These are phyloP conservation scores for Leiothrix lutea DNA, from an alignment of 2,113 vertebrate genomes.

Conservation along the genomic window DNA sequence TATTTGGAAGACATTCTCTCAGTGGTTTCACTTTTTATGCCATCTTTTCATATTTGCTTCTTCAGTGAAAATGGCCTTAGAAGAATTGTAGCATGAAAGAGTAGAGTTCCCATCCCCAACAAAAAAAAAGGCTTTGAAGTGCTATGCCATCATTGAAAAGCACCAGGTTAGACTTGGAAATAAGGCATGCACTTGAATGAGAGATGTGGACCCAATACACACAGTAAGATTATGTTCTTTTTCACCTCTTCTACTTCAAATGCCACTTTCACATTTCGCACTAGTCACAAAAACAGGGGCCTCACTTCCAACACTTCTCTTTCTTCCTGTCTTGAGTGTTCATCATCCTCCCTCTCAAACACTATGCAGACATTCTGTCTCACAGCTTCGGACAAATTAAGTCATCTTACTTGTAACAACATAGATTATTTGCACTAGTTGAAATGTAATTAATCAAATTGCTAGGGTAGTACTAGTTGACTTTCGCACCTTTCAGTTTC, in stretches of 20 bases:
- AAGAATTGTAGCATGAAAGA: neutral
- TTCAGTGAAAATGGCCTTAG: neutral
- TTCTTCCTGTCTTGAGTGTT: neutral
- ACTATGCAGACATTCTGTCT: neutral
- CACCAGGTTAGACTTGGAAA: neutral
- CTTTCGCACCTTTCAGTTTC: neutral
- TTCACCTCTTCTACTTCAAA: neutral
- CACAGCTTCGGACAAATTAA: neutral
- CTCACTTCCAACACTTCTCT: neutral
- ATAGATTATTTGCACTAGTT: accelerated
- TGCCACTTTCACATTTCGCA: neutral
- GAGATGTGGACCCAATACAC: neutral
- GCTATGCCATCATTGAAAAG: neutral
- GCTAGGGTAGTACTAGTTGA: neutral
- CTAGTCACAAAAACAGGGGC: neutral
- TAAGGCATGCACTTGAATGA: neutral
- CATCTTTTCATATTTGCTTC: neutral
- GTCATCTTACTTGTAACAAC: neutral
- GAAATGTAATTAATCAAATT: neutral
- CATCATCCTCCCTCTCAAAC: neutral
- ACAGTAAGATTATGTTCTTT: neutral
- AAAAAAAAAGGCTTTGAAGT: neutral
- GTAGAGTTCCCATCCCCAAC: neutral
- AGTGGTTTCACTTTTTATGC: neutral
- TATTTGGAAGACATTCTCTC: neutral